Base-by-base conservation (phyloP, 2,113 vertebrate genomes). In the Varanus salvator region DNA sequence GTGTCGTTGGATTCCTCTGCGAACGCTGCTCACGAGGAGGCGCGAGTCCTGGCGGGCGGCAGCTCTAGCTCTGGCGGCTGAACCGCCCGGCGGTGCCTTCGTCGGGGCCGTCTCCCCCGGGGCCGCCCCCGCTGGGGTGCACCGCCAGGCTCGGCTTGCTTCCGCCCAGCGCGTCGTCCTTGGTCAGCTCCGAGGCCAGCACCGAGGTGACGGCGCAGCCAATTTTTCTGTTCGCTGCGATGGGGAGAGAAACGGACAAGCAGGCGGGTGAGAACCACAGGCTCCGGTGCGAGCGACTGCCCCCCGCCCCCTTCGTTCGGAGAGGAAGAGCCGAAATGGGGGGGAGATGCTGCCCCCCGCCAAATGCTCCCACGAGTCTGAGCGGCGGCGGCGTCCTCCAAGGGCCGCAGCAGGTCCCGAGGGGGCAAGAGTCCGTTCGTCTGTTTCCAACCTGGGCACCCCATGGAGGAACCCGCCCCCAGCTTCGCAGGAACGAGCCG, bases 181-280 rank as follows among this genome's bases (percentile, higher is more conserved):
- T 98, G 93, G 97, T 97, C 95, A 98, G 95, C 95, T 98, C 98
- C 83, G 98, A 98, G 95, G 98, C 98, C 91, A 99, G 97, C 90
- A 98, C 93, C 93, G 97, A 98, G 31, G 98, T 98, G 95, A 98
- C 97, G 76, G 97, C 98, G 88, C 98, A 97, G 77, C 98, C 98
- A 48, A 97, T 97, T 96, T 98, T 96, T 94, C 98, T 97, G 94
- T 98, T 98, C 93, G 96, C 98, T 99, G 94, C 48, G 60, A 31
- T 64, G 72, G 86, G 48, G 7, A 57, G 31, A 66, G 25, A 78
- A 77, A 69, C 23, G 71, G 95, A 93, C 84, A 92, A 48, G 89
- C 34, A 91, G 11, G 4, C 71, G 27, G 71, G 8, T 44, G 38
- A 44, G 1, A 0, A 0, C 14, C 5, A 8, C 4, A 66, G 50